Evolutionary conservation across 2,888 invertebrate genomes (phyloP), one percentile per base, ranked within the genome.

Genomic region (Sympetrum striolatum): DNA sequence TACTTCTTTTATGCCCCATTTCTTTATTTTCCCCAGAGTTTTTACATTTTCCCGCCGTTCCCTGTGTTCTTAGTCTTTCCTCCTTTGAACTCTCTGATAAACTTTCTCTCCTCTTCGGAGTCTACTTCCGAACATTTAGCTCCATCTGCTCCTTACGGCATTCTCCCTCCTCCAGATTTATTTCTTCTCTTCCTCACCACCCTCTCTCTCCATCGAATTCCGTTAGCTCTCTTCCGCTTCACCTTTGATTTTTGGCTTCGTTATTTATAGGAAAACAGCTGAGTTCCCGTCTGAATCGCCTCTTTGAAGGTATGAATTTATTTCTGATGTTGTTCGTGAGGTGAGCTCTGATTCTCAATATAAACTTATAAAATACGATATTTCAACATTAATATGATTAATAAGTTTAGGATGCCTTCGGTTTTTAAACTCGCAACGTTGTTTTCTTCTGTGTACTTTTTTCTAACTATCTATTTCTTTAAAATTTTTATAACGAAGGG

Each of bases 81-180:
- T 22, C 60, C 60, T 37, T 60, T 22, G 48, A 44, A 48, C n/a
- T 81, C 25, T 60, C 60, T 86, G 64, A 86, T 86, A 86, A 86
- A 86, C 86, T 86, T 86, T 86, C 86, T 86, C 64, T 64, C 86
- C 15, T 60, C n/a, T 60, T 58, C 60, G 10, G 37, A 64, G 86
- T 31, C 64, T n/a, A 60, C 86, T 86, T 64, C 64, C 60, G 64
- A 60, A 39, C 35, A 60, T 86, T 86, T 86, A 80, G 80, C 82
- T 60, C 82, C 82, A 82, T 86, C 64, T 86, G 86, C 60, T 58
- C 60, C 82, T 58, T 86, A 31, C 73, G 31, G 3, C 4, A 73
- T 73, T 14, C 31, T 25, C 73, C 22, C 73, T 31, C 31, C 22
- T 12, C 73, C 73, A n/a, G n/a, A 73, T 73, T 31, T 73, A 25